Base-by-base conservation (phyloP, 2,113 vertebrate species). In the Ardeotis arabs region DNA sequence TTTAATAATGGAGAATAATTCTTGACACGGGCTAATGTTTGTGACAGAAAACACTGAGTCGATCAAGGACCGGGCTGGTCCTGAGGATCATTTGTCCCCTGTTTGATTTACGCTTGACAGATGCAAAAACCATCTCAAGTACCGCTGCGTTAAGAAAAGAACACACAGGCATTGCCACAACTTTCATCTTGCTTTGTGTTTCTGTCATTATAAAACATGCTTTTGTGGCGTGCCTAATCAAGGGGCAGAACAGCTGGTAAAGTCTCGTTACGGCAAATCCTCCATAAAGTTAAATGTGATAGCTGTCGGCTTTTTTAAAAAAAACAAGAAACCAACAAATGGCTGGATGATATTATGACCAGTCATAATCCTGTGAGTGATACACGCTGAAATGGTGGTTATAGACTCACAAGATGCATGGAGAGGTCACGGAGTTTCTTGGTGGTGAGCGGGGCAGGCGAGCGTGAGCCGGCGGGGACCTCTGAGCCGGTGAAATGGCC, bases 141-240 rank as follows among this genome's bases (percentile, higher is more conserved):
- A 9, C 82, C 86, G 63, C 85, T 94, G 70, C 10, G 4, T 70
- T 92, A 62, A 88, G 84, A 50, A 84, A 93, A 95, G 87, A 90
- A 56, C 82, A 93, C 79, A 68, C 41, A 77, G 84, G 53, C 94
- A 62, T 87, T 95, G 90, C 85, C 89, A 96, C 20, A n/a, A 17
- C 95, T 97, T 97, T 97, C 89, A 96, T 96, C 95, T 96, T 41
- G 33, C 73, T 87, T 66, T 82, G 91, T 91, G 68, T 81, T 94
- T 83, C 25, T 92, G 58, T 80, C 84, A 89, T 91, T 72, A 94
- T 39, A 86, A 95, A 79, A 70, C 49, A 35, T 19, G 79, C 25
- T 96, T 80, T 84, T 88, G 69, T 78, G 86, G 45, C 87, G 52
- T 39, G 88, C 64, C 81, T 72, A 69, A 87, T 60, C 79, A 79